Evolutionary conservation across 2,113 vertebrate genomes (phyloP), one percentile per base, ranked within the genome.

Genomic region (Actenoides hombroni): DNA sequence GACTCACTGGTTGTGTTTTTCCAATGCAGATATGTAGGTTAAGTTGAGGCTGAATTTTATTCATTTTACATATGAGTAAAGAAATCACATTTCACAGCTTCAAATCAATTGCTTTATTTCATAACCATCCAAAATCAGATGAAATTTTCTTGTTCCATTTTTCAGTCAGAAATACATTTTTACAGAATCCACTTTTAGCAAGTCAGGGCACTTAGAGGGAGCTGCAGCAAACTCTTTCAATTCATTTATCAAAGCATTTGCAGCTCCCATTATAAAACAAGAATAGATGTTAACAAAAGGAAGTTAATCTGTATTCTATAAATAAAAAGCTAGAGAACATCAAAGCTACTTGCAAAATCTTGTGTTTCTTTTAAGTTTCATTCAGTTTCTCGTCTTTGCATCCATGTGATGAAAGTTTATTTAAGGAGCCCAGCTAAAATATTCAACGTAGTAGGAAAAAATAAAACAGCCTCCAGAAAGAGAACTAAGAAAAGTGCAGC

Each of bases 321-420:
- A 97, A 96, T 96, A 97, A 92, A 92, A 94, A 92, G 57, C 81
- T 70, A 70, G 46, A 89, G 67, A 54, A 96, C 94, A 96, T 96
- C 95, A 95, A 97, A 96, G 92, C 67, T 73, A 21, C 77, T 84
- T 69, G 31, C 40, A 85, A 93, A 87, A 76, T 84, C 65, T 79
- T 57, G 6, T 5, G 28, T 54, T 92, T 90, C 94, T 94, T 96
- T 96, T 54, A 95, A 82, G 88, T 94, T 94, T 87, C 60, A 13
- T 95, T 95, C 83, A 18, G 4, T 89, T 93, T 78, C 40, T 18
- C 35, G 29, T 93, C 61, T 95, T 78, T 51, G 61, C 49, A 59
- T 82, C 20, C 17, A 16, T 65, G 28, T 68, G 77, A 76, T 87
- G 63, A 71, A 92, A 95, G 25, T 87, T 93, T 86, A 70, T 81